Evolutionary conservation across 37 sponge, comb jelly and placozoan genomes (phyloP).

Genomic region (Ianthella basta): DNA sequence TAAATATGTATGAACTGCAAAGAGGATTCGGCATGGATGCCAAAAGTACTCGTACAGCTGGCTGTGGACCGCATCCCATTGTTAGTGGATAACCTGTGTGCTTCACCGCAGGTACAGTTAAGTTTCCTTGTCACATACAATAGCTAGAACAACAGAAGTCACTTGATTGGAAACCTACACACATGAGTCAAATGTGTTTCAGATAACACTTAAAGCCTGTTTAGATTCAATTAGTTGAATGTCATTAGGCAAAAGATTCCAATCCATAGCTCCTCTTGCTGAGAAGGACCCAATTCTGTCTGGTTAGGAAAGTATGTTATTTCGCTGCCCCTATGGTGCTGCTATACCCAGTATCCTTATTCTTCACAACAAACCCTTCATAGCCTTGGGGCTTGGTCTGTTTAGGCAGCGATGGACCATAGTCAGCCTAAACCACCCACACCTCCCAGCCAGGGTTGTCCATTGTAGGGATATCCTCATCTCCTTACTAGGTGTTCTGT

Average conservation of each 20-base stretch:
- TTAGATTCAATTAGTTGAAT: neutral
- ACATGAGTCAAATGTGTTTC: neutral
- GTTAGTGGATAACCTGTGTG: no score
- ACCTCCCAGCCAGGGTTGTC: neutral
- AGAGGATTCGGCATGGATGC: no score
- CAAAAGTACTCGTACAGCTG: no score
- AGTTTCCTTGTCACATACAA: no score
- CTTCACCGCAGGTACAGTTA: no score
- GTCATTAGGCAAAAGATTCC: neutral
- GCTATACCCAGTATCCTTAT: neutral
- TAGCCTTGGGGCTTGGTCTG: neutral
- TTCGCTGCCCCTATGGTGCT: neutral
- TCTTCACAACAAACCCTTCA: conserved; percentile 1
- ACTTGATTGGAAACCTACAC: no score
- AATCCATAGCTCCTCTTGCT: neutral
- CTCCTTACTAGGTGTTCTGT: neutral
- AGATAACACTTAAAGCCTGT: neutral
- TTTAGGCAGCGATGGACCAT: conserved; percentile 2
- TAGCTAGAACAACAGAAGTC: no score
- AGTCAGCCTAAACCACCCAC: neutral
- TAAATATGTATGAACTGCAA: no score
- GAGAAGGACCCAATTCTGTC: conserved; percentile 1
- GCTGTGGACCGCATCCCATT: no score
- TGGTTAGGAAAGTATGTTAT: neutral
- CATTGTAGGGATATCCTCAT: neutral